Conservation (phyloP, 2,113 vertebrate species). For the Ranitomeya variabilis region DNA sequence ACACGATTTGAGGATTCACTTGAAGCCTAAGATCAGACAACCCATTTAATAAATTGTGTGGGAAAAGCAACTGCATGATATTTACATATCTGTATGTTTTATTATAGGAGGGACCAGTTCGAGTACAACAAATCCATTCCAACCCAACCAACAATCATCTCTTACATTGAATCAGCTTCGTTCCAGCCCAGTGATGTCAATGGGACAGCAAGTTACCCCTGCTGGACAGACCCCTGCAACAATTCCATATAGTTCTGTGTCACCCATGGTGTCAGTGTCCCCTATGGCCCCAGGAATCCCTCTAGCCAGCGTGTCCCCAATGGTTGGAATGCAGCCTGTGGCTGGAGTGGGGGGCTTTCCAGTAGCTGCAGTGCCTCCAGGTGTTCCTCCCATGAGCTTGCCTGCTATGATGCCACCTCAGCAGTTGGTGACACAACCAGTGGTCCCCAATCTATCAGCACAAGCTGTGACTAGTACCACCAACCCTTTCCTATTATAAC, state of each 20-base stretch:
- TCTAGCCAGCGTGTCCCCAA: slow-evolving; percentile 65
- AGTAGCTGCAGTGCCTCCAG: slow-evolving; percentile 60
- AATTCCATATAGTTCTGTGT: slow-evolving; percentile 54
- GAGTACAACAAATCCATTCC: slow-evolving; percentile 70
- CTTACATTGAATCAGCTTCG: slow-evolving; percentile 86
- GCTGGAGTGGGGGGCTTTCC: slow-evolving; percentile 57
- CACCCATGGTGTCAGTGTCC: slow-evolving; percentile 65
- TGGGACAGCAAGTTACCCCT: slow-evolving; percentile 72
- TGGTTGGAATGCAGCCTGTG: slow-evolving; percentile 62
- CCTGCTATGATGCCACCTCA: slow-evolving; percentile 73
- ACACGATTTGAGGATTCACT: too few species aligned
- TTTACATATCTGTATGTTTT: neutral
- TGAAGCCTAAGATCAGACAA: too few species aligned
- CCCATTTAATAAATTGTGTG: too few species aligned
- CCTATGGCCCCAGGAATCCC: slow-evolving; percentile 67
- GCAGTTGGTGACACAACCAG: slow-evolving; percentile 73
- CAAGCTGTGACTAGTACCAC: slow-evolving; percentile 71
- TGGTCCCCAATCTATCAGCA: slow-evolving; percentile 66
- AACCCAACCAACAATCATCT: slow-evolving; percentile 70
- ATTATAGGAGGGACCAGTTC: slow-evolving; percentile 49
- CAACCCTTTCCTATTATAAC: slow-evolving; percentile 82
- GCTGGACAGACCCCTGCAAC: slow-evolving; percentile 51
- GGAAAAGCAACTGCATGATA: neutral
- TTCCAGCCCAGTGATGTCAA: slow-evolving; percentile 82
- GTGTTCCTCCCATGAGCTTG: slow-evolving; percentile 70